These are phyloP conservation scores for Holacanthus passer DNA, from an alignment of 2,113 vertebrate species.

Conservation along the genomic window DNA sequence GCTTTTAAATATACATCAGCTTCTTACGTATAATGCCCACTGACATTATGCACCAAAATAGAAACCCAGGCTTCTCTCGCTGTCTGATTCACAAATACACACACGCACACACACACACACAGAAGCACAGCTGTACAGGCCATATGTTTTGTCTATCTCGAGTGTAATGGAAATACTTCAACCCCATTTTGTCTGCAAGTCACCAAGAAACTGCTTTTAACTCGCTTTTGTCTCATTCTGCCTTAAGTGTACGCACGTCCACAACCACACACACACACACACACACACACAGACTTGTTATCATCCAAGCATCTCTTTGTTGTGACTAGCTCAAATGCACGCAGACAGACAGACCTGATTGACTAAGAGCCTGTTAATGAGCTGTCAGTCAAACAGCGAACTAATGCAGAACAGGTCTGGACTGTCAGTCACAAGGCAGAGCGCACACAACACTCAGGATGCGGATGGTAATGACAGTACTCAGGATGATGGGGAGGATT, in stretches of 20 bases:
- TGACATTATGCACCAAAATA: constrained; percentile 66
- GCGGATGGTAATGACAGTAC: not conserved
- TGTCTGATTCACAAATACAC: constrained; percentile 39
- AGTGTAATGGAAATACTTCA: constrained; percentile 74
- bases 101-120: constrained; percentile 25
- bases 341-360: constrained; percentile 61
- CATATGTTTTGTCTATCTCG: constrained; percentile 83
- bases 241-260: constrained; percentile 32
- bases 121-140: constrained; percentile 54
- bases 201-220: constrained; percentile 68
- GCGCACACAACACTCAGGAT: constrained; percentile 1
- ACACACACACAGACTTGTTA: constrained; percentile 51
- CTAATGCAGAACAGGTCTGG: constrained; percentile 73
- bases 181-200: constrained; percentile 72
- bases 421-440: constrained; percentile 28
- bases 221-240: constrained; percentile 52
- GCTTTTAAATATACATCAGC: constrained; percentile 63
- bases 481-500: too few relatives aligned
- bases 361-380: constrained; percentile 74
- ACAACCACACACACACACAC: constrained; percentile 29
- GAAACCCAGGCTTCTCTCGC: constrained; percentile 52
- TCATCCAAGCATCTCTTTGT: constrained; percentile 76
- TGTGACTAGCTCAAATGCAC: constrained; percentile 69
- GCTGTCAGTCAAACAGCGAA: constrained; percentile 74
- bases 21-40: constrained; percentile 59